Evolutionary conservation across 2,797 vertebrate species (phyloP).

Genomic region (Pantherophis vulpinus): DNA sequence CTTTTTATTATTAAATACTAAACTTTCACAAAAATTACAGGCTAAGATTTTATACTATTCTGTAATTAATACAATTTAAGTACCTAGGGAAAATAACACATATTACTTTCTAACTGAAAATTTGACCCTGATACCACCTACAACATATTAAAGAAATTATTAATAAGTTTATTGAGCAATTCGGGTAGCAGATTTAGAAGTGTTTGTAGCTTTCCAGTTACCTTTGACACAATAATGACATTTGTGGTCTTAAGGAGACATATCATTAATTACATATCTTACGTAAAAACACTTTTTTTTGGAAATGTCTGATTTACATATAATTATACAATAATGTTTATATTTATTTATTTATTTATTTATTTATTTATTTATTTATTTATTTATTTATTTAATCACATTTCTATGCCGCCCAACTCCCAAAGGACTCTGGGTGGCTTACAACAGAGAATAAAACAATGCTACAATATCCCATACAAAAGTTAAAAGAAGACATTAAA

Average conservation of each 20-base stretch:
- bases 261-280: conserved; percentile 17
- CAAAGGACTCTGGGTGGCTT: no score
- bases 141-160: conserved; percentile 4
- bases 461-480: no score
- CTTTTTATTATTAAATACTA: background rate
- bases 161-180: background rate
- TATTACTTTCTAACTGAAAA: background rate
- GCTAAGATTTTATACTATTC: background rate
- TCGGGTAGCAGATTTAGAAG: background rate
- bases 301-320: conserved; percentile 3
- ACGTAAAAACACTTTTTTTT: background rate
- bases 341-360: background rate
- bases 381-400: no score
- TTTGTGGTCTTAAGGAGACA: conserved; percentile 25
- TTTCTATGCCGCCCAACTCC: no score
- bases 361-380: no score
- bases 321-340: conserved; percentile 15
- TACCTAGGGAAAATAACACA: background rate
- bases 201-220: background rate
- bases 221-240: conserved; percentile 23
- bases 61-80: background rate
- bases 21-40: background rate
- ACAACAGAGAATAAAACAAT: no score
- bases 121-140: background rate
- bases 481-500: no score